Evolutionary conservation across 2,797 vertebrate species (phyloP).

Genomic region (Bradypus variegatus): DNA sequence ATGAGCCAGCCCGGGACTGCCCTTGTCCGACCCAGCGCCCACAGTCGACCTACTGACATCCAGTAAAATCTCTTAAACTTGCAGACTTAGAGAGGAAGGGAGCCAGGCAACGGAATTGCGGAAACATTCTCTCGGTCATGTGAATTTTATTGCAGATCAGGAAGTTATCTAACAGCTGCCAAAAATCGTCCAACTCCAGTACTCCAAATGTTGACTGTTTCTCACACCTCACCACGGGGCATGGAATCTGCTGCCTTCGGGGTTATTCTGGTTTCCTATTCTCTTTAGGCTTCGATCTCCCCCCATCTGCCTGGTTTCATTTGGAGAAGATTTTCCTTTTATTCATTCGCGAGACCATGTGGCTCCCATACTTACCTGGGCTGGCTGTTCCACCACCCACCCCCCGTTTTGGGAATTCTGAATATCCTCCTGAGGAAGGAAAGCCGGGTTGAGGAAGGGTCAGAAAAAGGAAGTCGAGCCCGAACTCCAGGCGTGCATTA

Average conservation of each 20-base stretch:
- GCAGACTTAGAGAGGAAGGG: background rate
- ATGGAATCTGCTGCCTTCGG: background rate
- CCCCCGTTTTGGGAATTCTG: background rate
- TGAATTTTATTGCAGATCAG: constrained; percentile 34
- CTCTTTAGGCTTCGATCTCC: background rate
- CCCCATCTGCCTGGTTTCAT: constrained; percentile 40
- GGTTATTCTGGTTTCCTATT: constrained; percentile 24
- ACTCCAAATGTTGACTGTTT: constrained; percentile 42
- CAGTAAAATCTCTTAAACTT: constrained; percentile 12
- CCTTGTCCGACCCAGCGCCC: fast-evolving
- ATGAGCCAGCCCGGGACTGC: background rate
- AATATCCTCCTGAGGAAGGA: background rate
- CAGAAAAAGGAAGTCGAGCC: constrained; percentile 42
- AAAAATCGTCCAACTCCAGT: constrained; percentile 17
- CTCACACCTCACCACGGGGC: constrained; percentile 33
- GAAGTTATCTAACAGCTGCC: constrained; percentile 50
- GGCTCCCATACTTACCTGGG: constrained; percentile 59
- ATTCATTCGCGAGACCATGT: constrained; percentile 36
- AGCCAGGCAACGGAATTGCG: background rate
- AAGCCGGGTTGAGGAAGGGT: constrained; percentile 19
- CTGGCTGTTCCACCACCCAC: background rate
- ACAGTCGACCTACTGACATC: background rate
- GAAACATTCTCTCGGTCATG: constrained; percentile 28
- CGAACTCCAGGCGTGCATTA: background rate
- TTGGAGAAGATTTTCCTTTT: constrained; percentile 60